Evolutionary conservation across 1,140 invertebrate species (phyloP), one percentile per base, ranked within the genome.

Genomic region (Zeugodacus cucurbitae): DNA sequence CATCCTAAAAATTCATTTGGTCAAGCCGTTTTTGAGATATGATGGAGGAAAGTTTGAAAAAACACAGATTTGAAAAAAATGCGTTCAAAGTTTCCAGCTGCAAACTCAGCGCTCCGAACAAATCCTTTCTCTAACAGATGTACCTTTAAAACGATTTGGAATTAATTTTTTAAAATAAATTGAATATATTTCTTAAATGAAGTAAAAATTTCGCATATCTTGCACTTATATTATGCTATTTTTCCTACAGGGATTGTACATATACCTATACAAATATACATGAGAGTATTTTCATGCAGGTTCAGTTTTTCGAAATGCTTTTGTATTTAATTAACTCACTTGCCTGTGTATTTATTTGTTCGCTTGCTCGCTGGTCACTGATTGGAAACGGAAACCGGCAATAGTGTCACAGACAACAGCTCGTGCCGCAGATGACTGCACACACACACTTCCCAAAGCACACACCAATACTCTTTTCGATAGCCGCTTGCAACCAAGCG

Each of bases 321-420:
- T 67, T 34, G 29, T 67, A 67, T 67, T 29, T 67, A 62, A 26
- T 62, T 26, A 62, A 11, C 14, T 54, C 48, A 54, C 3, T 26
- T 62, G 59, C 10, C n/a, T n/a, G 22, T 62, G 59, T 67, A 32
- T 37, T 37, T 41, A 37, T 34, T 74, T 37, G 32, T 34, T n/a
- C 20, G 34, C 67, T 41, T 41, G 17, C 67, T 17, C 22, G 34
- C 17, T 74, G 67, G 67, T 74, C 34, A 74, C 20, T 74, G 67
- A 86, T 86, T 86, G 44, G n/a, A 86, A 86, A 37, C 82, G 82
- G 82, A 86, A 86, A 26, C 82, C 82, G 82, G 82, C 82, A 54
- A 86, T 32, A 86, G 5, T 54, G 82, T 32, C 67, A 74, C 34
- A 74, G 67, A 32, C 34, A 10, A 20, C 67, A 32, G 22, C 67